These are phyloP conservation scores for Rhincodon typus DNA, from an alignment of 2,797 vertebrate genomes.

Conservation along the genomic window DNA sequence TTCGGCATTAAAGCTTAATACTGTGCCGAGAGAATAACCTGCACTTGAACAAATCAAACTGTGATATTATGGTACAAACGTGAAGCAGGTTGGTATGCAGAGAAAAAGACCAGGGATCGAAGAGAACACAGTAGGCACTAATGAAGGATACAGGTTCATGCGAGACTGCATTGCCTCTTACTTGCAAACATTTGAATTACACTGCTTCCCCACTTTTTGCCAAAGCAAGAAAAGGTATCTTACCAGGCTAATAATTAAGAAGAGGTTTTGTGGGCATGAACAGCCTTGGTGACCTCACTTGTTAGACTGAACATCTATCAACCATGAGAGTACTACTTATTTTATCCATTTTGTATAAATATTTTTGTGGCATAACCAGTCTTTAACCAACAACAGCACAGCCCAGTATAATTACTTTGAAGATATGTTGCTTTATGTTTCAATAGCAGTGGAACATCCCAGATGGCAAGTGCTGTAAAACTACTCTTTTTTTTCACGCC, in stretches of 20 bases:
- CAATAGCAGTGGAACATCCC: not conserved
- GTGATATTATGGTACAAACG: not conserved
- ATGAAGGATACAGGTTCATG: not conserved
- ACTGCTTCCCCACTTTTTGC: not conserved
- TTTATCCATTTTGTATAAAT: not conserved
- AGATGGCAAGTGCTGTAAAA: not conserved
- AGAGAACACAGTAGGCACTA: not conserved
- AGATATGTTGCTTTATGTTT: not conserved
- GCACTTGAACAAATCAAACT: not conserved
- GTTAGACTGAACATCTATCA: not conserved
- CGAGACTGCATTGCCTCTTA: not conserved
- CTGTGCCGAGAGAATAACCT: not conserved
- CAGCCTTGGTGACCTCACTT: not conserved
- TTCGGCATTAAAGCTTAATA: not conserved
- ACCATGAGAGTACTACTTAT: not conserved
- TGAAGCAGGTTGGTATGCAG: not conserved
- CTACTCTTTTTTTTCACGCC: not conserved
- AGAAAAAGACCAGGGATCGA: not conserved
- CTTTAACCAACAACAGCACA: not conserved
- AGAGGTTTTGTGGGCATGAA: not conserved
- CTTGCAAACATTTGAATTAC: not conserved
- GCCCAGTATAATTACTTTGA: not conserved
- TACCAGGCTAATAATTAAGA: not conserved
- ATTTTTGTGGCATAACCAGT: not conserved
- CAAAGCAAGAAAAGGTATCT: not conserved